A percentile compares a stretch with the other conserved stretches of the same genome.
Evolutionary conservation across 53 echinoderm and acorn worm species (phyloP).

Genomic region (Astropecten irregularis): DNA sequence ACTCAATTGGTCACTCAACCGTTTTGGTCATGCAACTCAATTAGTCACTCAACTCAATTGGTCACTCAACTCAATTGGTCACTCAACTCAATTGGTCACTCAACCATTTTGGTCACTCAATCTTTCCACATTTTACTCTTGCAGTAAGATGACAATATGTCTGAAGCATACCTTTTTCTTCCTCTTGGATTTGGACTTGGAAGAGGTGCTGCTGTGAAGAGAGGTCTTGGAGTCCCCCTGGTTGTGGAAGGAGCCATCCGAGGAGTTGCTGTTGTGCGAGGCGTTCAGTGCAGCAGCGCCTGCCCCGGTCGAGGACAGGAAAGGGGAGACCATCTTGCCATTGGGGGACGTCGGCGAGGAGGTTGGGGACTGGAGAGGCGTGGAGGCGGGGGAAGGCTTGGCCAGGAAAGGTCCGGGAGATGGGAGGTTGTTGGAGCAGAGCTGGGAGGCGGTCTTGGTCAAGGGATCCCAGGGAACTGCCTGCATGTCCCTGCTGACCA

Average conservation of each 20-base stretch:
- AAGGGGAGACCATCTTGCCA: constrained; percentile 89
- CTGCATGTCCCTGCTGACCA: constrained; percentile 80
- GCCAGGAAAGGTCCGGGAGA: constrained; percentile 67
- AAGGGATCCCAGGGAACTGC: constrained; percentile 76
- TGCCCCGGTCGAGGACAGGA: constrained; percentile 76
- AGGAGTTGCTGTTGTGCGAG: constrained; percentile 80
- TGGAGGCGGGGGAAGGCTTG: constrained; percentile 62
- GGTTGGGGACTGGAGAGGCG: constrained; percentile 86
- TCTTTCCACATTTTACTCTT: too few relatives aligned
- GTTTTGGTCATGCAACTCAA: too few relatives aligned
- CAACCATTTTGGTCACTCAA: too few relatives aligned
- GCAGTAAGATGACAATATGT: too few relatives aligned
- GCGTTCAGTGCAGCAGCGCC: constrained; percentile 61
- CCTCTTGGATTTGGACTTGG: constrained; percentile 93
- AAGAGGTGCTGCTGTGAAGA: constrained; percentile 22
- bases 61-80: too few relatives aligned
- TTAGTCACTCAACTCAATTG: too few relatives aligned
- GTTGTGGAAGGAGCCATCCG: constrained; percentile 79
- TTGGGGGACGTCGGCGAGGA: constrained; percentile 91
- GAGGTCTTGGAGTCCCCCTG: constrained; percentile 66
- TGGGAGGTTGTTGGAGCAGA: constrained; percentile 76
- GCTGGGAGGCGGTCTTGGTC: constrained; percentile 76
- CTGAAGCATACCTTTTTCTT: constrained; percentile 89
- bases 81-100: too few relatives aligned
- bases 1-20: too few relatives aligned